Percentiles rank a stretch among this genome's conserved stretches.
These are phyloP conservation scores for Dryadula phaetusa DNA, from an alignment of 2,888 invertebrate genomes.

Conservation along the genomic window DNA sequence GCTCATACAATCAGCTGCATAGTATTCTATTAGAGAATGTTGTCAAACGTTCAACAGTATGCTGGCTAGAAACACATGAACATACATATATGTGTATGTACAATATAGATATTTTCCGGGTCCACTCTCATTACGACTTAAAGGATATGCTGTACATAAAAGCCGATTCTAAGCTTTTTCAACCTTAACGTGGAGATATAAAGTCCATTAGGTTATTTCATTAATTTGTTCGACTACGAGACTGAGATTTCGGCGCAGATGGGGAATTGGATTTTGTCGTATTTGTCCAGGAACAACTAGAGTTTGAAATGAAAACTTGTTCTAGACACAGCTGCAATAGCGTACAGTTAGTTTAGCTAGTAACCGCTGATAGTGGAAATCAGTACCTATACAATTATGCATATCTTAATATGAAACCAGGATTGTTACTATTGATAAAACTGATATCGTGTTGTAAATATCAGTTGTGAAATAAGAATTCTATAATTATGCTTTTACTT, in stretches of 20 bases:
- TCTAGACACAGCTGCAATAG: conserved; percentile 45
- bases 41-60: neutral
- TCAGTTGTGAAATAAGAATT: no score
- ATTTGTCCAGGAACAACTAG: conserved; percentile 58
- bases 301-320: conserved; percentile 63
- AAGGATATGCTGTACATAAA: conserved; percentile 12
- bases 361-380: conserved; percentile 57
- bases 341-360: conserved; percentile 52
- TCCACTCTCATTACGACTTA: conserved; percentile 3
- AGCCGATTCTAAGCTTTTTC: conserved; percentile 15
- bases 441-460: neutral
- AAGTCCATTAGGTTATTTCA: conserved; percentile 43
- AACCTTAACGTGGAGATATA: conserved; percentile 24
- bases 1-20: neutral
- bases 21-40: conserved; percentile 7
- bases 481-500: no score
- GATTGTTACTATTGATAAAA: neutral
- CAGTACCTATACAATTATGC: conserved; percentile 14
- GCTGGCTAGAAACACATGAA: neutral
- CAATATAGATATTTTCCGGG: neutral
- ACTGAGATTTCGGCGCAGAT: conserved; percentile 60
- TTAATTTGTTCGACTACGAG: conserved; percentile 58
- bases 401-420: neutral
- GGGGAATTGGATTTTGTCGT: conserved; percentile 73
- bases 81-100: neutral